These are phyloP conservation scores for Isotomurus palustris DNA, from an alignment of 2,888 invertebrate species.

Conservation along the genomic window DNA sequence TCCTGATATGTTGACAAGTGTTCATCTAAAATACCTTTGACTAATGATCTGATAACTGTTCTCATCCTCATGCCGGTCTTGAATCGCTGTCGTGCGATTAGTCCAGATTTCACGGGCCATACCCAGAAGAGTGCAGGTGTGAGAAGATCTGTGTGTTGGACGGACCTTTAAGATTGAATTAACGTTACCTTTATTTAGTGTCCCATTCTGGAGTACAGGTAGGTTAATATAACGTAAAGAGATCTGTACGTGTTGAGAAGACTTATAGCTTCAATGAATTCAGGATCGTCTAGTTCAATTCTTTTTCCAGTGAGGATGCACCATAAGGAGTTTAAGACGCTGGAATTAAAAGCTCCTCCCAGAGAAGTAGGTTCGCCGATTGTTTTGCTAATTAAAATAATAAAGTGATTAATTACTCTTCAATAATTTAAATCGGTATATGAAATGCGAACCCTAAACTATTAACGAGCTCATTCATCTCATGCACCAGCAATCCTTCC, in stretches of 20 bases:
- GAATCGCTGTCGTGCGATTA: conserved; percentile 8
- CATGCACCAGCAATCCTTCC: conserved; percentile 36
- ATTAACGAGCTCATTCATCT: conserved; percentile 31
- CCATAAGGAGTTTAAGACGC: conserved; percentile 39
- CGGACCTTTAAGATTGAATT: conserved; percentile 1
- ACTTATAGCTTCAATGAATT: conserved; percentile 21
- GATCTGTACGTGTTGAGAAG: conserved; percentile 19
- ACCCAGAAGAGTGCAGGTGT: conserved; percentile 20
- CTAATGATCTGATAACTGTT: conserved; percentile 11
- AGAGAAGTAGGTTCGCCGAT: conserved; percentile 24
- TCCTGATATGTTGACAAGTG: conserved; percentile 26
- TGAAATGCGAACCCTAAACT: conserved; percentile 21
- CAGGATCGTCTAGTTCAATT: conserved; percentile 36
- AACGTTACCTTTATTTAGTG: no score
- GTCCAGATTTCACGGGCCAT: conserved; percentile 19
- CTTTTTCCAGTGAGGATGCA: conserved; percentile 34
- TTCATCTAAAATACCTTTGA: conserved; percentile 19
- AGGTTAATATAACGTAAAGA: neutral
- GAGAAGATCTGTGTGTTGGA: conserved; percentile 5
- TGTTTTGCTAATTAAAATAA: conserved; percentile 19
- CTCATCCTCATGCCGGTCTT: neutral
- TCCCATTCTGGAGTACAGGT: no score
- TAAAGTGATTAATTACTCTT: neutral
- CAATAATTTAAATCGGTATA: neutral
- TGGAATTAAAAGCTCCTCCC: conserved; percentile 31